Base-by-base conservation (phyloP, 2,888 invertebrate genomes). In the Eupeodes latifasciatus region DNA sequence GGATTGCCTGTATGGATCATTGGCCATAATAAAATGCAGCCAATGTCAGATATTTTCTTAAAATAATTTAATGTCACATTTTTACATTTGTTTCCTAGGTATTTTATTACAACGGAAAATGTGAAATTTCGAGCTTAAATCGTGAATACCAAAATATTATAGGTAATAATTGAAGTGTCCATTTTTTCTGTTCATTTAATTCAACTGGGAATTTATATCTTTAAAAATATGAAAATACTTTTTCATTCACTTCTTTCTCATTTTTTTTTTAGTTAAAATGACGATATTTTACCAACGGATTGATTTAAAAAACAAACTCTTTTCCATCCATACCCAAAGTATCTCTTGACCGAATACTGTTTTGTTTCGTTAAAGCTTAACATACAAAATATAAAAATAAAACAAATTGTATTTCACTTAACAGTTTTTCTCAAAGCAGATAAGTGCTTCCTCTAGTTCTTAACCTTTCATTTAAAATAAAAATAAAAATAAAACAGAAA, bases 381-480 rank as follows among this genome's bases (percentile, higher is more conserved):
- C 51, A n/a, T 11, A 76, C 55, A 57, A 34, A 51, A 14, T 27
- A 80, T 34, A 3, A 44, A 5, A 36, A 19, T 14, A 55, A 53
- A 59, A 49, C 67, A 67, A 74, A 71, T 62, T 14, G 53, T 66
- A 51, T 76, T 76, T 76, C 53, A 69, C 76, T 51, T 19, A 81
- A 36, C 66, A 19, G 36, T 62, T 40, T 40, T 16, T 1, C 75
- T 69, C 62, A 34, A 36, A 55, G 69, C 47, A 34, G 47, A 66
- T 81, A 71, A 77, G 81, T 78, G 74, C 40, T 81, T 62, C 77
- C 72, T 74, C 64, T 49, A 57, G 47, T 79, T 71, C 47, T 55
- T 11, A 75, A 62, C 27, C 80, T 76, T 76, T 36, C 51, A 53
- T 27, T 27, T 5, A 5, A 0, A n/a, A n/a, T n/a, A n/a, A 19